Percentiles rank a stretch among this genome's conserved stretches.
These are phyloP conservation scores for Drosophila mimetica DNA, from an alignment of 2,888 invertebrate genomes.

Conservation along the genomic window DNA sequence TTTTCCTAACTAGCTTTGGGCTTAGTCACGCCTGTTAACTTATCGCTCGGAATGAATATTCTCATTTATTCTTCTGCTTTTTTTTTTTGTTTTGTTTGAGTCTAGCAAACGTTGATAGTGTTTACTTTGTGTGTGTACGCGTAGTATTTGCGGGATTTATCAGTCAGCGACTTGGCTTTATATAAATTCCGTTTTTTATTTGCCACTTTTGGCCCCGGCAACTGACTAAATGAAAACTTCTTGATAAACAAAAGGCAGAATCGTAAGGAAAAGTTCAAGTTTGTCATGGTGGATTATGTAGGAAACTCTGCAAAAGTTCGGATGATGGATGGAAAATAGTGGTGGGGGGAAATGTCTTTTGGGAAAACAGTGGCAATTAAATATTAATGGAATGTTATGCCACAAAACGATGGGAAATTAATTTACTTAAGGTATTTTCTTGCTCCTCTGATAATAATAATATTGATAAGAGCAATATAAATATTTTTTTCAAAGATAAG, in stretches of 20 bases:
- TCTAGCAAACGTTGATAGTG: slow-evolving; percentile 51
- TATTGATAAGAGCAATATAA: slow-evolving; percentile 7
- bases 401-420: slow-evolving; percentile 5
- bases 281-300: slow-evolving; percentile 20
- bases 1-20: slow-evolving; percentile 18
- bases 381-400: slow-evolving; percentile 29
- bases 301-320: slow-evolving; percentile 20
- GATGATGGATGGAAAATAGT: slow-evolving; percentile 22
- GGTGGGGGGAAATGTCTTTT: not conserved
- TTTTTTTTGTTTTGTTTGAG: slow-evolving; percentile 6
- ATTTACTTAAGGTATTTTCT: not conserved
- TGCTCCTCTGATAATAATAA: slow-evolving; percentile 15
- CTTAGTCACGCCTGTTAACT: slow-evolving; percentile 57
- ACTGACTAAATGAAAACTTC: slow-evolving; percentile 29
- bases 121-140: slow-evolving; percentile 22
- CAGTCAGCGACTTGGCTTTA: slow-evolving; percentile 60
- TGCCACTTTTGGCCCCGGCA: slow-evolving; percentile 37
- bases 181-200: slow-evolving; percentile 36
- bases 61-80: slow-evolving; percentile 22
- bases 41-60: slow-evolving; percentile 58
- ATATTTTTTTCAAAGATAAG: not conserved
- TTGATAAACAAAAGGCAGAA: slow-evolving; percentile 21
- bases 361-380: slow-evolving; percentile 35
- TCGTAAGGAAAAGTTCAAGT: slow-evolving; percentile 31
- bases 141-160: slow-evolving; percentile 48